Conservation (phyloP, 2,888 invertebrate species). For the Stegana nigrithorax region DNA sequence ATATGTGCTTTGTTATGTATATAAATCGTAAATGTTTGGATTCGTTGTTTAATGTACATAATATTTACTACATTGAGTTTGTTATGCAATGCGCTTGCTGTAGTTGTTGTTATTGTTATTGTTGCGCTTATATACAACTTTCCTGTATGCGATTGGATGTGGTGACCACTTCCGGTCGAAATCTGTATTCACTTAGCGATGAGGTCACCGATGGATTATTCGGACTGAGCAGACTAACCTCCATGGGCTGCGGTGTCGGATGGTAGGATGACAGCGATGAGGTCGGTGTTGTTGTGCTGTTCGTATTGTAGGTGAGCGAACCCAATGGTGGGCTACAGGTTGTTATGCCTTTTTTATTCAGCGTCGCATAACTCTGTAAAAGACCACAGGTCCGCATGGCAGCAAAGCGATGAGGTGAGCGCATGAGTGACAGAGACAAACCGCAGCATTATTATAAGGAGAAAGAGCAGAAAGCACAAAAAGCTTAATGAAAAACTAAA, state of each 20-base stretch:
- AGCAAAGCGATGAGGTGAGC: not conserved
- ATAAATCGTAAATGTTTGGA: slow-evolving; percentile 38
- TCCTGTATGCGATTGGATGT: slow-evolving; percentile 90
- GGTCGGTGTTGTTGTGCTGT: slow-evolving; percentile 55
- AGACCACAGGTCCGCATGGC: not conserved
- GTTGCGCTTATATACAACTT: slow-evolving; percentile 83
- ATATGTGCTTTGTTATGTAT: slow-evolving; percentile 22
- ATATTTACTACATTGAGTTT: slow-evolving; percentile 35
- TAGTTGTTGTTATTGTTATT: slow-evolving; percentile 23
- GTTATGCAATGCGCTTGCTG: slow-evolving; percentile 27
- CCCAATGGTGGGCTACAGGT: slow-evolving; percentile 68
- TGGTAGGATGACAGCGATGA: slow-evolving; percentile 59
- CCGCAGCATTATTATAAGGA: not conserved
- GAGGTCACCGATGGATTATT: slow-evolving; percentile 75
- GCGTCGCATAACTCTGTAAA: slow-evolving; percentile 83
- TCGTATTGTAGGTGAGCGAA: slow-evolving; percentile 47
- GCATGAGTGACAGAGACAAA: not conserved
- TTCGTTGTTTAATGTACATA: slow-evolving; percentile 36
- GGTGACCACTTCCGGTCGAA: slow-evolving; percentile 87
- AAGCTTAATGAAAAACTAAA: slow-evolving; percentile 3
- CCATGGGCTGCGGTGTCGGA: slow-evolving; percentile 69
- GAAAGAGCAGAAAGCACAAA: not conserved
- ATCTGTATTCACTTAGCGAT: slow-evolving; percentile 82
- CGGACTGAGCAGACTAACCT: slow-evolving; percentile 68
- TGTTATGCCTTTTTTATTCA: slow-evolving; percentile 76